Base-by-base conservation (phyloP, 2,888 invertebrate genomes). In the Rutpela maculata region DNA sequence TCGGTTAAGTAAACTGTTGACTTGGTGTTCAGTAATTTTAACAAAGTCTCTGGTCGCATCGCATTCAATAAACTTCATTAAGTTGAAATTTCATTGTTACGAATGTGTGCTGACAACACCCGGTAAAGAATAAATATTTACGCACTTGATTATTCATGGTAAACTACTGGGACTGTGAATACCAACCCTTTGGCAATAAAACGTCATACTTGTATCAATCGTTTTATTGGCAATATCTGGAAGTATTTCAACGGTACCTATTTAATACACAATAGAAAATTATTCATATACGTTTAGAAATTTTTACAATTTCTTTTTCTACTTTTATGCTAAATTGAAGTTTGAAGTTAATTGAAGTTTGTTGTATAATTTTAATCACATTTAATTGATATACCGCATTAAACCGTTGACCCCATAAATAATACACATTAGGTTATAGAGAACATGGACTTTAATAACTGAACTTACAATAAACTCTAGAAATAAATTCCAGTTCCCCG, bases 31-130 rank as follows among this genome's bases (percentile, higher is more conserved):
- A 72, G 74, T 78, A 72, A 79, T 72, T 78, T 70, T 76, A 74
- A 74, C 78, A 78, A 65, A 78, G 80, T 76, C 76, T 75, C 70
- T 75, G 76, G 80, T 75, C 71, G 78, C 71, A 77, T 75, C 56
- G 78, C 72, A 77, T 73, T 78, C 78, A 72, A 80, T 78, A 77
- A 78, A 78, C 80, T 78, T 80, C 76, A 78, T 80, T 77, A 80
- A 71, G 78, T 73, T 69, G 78, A 66, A 75, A 77, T 77, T 78
- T 73, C 74, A 78, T 80, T 77, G 75, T 80, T 76, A 43, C 74
- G 62, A 75, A 78, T 78, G 80, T 80, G 70, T 80, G 73, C 80
- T 22, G 75, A 74, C 75, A 75, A 78, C 80, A 75, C 80, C 80
- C 75, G 62, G 63, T 74, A 69, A 63, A 75, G 73, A 75, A 77